phyloP scores from a whole-genome alignment of 2,797 vertebrate species.

The Crenichthys baileyi region DNA sequence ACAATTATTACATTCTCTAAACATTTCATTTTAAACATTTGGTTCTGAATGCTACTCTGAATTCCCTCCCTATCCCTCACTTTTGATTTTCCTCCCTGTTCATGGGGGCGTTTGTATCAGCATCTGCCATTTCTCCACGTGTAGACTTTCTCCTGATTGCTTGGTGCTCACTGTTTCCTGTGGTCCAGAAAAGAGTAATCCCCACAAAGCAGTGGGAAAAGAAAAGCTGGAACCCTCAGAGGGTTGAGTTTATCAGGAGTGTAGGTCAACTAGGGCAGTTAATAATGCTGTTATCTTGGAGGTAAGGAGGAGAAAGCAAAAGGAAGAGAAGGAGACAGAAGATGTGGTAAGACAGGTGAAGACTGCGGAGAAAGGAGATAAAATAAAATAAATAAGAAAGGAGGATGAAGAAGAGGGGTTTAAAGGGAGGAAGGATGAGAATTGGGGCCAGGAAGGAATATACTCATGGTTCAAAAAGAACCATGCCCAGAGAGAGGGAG shows the following conservation, averaged over 20 bases:
- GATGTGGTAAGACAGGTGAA: constrained; percentile 21
- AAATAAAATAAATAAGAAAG: constrained; percentile 63
- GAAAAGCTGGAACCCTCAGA: constrained; percentile 66
- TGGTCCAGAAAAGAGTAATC: constrained; percentile 69
- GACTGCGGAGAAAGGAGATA: constrained; percentile 32
- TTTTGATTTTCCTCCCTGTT: constrained; percentile 12
- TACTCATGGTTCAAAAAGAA: constrained; percentile 69
- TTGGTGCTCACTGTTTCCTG: constrained; percentile 60
- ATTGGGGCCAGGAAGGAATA: constrained; percentile 59
- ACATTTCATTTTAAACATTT: constrained; percentile 61
- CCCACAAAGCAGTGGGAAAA: constrained; percentile 44
- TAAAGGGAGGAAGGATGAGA: constrained; percentile 41
- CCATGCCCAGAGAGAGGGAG: constrained; percentile 65
- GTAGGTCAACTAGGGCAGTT: constrained; percentile 79
- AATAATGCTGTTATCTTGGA: constrained; percentile 78
- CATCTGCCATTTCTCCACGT: constrained; percentile 43
- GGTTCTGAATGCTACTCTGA: constrained; percentile 11
- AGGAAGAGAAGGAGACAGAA: constrained; percentile 15
- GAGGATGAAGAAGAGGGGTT: constrained; percentile 31
- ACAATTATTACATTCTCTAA: constrained; percentile 70
- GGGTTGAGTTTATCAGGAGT: constrained; percentile 73
- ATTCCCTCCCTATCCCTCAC: constrained; percentile 12
- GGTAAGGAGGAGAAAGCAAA: constrained; percentile 49
- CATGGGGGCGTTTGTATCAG: constrained; percentile 31
- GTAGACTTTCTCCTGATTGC: constrained; percentile 54